A percentile compares a stretch with the other conserved stretches of the same genome.
These are phyloP conservation scores for Trissoscelio sp. DNA, from an alignment of 2,888 invertebrate species.

Conservation along the genomic window DNA sequence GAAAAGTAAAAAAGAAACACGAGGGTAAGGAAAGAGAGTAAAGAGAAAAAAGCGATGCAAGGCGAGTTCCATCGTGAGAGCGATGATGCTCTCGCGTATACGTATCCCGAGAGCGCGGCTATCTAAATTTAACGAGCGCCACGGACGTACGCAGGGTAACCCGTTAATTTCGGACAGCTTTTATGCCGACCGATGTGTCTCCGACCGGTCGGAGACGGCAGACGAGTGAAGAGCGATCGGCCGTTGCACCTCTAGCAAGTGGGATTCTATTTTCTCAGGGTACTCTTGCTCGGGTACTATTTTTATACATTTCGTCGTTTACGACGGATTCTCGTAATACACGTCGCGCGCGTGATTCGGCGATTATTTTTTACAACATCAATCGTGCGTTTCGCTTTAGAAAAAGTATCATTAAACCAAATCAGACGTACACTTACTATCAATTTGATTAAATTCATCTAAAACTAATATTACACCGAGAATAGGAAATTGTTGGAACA, in stretches of 20 bases:
- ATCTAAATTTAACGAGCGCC: conserved; percentile 78
- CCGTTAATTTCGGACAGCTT: conserved; percentile 75
- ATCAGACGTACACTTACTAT: too few species aligned
- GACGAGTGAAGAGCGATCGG: conserved; percentile 70
- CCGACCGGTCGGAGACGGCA: conserved; percentile 71
- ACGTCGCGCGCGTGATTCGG: conserved; percentile 52
- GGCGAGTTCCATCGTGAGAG: conserved; percentile 66
- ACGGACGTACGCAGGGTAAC: conserved; percentile 73
- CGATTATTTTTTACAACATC: conserved; percentile 63
- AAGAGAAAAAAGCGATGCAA: conserved; percentile 18
- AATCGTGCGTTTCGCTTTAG: conserved; percentile 32
- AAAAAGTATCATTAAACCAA: too few species aligned
- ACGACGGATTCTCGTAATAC: conserved; percentile 67
- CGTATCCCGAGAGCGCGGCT: conserved; percentile 75
- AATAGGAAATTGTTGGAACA: too few species aligned
- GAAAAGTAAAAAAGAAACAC: conserved; percentile 28
- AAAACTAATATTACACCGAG: too few species aligned
- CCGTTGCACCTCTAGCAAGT: conserved; percentile 71
- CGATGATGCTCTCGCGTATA: conserved; percentile 69
- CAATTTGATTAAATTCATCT: too few species aligned
- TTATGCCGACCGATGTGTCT: conserved; percentile 73
- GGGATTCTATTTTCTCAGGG: conserved; percentile 69
- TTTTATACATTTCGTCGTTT: conserved; percentile 68
- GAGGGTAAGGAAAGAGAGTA: conserved; percentile 19
- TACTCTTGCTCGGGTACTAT: conserved; percentile 64